Base-by-base conservation (phyloP, 2,113 vertebrate genomes). In the Brachionichthys hirsutus region DNA sequence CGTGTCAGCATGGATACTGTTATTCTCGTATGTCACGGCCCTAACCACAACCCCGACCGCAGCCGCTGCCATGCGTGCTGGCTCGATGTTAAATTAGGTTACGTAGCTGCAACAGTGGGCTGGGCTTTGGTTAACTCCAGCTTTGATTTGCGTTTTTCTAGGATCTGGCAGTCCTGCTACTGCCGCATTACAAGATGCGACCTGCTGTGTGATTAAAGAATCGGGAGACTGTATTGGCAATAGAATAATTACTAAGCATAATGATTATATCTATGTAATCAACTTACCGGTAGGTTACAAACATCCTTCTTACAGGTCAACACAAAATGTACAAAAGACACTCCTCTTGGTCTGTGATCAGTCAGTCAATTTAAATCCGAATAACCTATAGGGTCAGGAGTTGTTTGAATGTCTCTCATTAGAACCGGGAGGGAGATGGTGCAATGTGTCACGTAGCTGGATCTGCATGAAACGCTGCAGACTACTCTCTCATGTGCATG, bases 21-120 rank as follows among this genome's bases (percentile, higher is more conserved):
- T 84, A 83, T 84, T 84, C 79, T 54, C 81, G 84, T 80, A 72
- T 22, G 61, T 69, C 75, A 63, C 64, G 22, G 62, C 58, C 75
- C 72, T 67, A 71, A 73, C 79, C 83, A 80, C 71, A 79, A 74
- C 79, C 73, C 61, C 72, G 55, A 54, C 69, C 54, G 44, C 71
- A 55, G 74, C 64, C 59, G 75, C 82, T 47, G 67, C 78, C 75
- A 55, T 56, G 81, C 75, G 78, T 78, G 81, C 78, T 77, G 75
- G 75, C 79, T 85, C 86, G 60, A 81, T 89, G 73, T 81, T 89
- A 88, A n/a, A 89, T 88, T 83, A 84, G 81, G 79, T 89, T 85
- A 87, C 59, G 48, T 68, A 77, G 78, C 75, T 81, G 69, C 70
- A 44, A 76, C 75, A 72, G 78, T 73, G 81, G 79, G 80, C 70